Base-by-base conservation (phyloP, 2,888 invertebrate genomes). In the Pycnomerus fuliginosus region DNA sequence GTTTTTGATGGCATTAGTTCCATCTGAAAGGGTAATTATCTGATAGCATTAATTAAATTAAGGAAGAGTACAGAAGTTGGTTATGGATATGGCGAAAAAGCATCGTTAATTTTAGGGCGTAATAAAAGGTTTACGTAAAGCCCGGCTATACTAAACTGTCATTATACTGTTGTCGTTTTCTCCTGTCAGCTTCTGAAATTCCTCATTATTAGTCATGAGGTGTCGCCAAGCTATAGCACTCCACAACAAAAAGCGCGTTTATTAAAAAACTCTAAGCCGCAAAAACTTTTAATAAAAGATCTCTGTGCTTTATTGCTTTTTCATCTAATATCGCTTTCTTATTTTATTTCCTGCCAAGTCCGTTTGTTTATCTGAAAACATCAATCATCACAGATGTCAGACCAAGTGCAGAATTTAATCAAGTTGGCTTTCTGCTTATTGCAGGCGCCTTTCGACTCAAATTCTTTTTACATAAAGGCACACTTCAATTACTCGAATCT, bases 261-360 rank as follows among this genome's bases (percentile, higher is more conserved):
- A 62, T 64, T 63, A 61, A 64, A 65, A 65, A 62, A 61, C 57
- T 58, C 56, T 55, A 56, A 55, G 56, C 64, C 55, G 49, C 64
- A 62, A 67, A 65, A 66, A 65, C 55, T 62, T 66, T 67, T 64
- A 67, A 65, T 67, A 67, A 67, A 67, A 65, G 60, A 60, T 56
- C 46, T 47, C 37, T 37, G 59, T 51, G 53, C 61, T 61, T 60
- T 62, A 64, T 62, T 60, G 59, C 62, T 56, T 66, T 64, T 61
- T 58, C 65, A 62, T 62, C 62, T 62, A 59, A 64, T 65, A 62
- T 59, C 55, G 57, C 56, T 60, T 61, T 60, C 62, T 53, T 61
- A 58, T 56, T 57, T 56, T 62, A 53, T 53, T 58, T 55, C 56
- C 56, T 53, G 55, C 47, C 53, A 48, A 51, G 54, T 56, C 56